Evolutionary conservation across 2,797 vertebrate species (phyloP), one percentile per base, ranked within the genome.

Genomic region (Aulostomus chinensis): DNA sequence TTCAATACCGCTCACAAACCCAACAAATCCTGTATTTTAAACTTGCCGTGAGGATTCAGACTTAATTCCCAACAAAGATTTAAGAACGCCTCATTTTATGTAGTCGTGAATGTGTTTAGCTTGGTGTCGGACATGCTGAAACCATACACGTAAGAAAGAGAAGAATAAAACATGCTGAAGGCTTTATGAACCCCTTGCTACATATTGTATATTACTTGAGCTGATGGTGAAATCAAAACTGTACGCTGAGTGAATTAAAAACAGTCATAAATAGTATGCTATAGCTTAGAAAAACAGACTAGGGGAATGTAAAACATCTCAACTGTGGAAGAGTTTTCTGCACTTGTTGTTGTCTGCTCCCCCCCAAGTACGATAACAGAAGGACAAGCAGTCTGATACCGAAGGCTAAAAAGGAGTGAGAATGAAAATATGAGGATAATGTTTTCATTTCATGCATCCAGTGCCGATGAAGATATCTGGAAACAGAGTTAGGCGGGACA

Each of bases 161-260:
- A 63, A 24, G 47, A 43, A 70, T 74, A 80, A 77, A 88, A 73
- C 52, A 76, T 66, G 68, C 2, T 75, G 76, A 85, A 61, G 56
- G 68, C 24, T 81, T 82, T 67, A 83, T 65, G 57, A 67, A 73
- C n/a, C 69, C 50, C 53, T 58, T 21, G 68, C 46, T 57, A 63
- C 65, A 55, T 22, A 72, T 31, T 50, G 61, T 65, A 40, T 49
- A 47, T 45, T 57, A 47, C 41, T 78, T 45, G 28, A 49, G 68
- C 65, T 57, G 58, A 71, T 51, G 67, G 66, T 49, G 57, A 82
- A 86, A 85, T 79, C 52, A 76, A 70, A 82, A 74, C 59, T 55
- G 40, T 29, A 70, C 18, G 57, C 66, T 64, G 45, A 73, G 16
- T 58, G 70, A 60, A 71, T 81, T 55, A 45, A 77, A 67, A 80